Evolutionary conservation across 2,797 vertebrate species (phyloP), one percentile per base, ranked within the genome.

Genomic region (Gallirallus australis): DNA sequence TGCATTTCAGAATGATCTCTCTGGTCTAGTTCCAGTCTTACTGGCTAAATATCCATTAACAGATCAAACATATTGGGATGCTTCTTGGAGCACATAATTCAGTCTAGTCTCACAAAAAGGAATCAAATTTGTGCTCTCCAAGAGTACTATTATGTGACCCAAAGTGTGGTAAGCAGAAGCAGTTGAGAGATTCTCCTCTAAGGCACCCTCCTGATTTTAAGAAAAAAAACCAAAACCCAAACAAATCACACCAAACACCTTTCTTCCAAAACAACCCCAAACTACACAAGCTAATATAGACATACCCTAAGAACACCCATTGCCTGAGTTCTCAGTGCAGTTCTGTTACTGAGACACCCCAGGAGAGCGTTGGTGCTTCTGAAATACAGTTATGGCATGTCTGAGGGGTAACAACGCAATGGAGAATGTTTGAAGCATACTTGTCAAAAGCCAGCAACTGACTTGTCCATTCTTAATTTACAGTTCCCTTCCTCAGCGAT

Each of bases 1-100:
- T 0, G 7, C 54, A 20, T 82, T 88, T 93, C 47, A 56, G 61
- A 61, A 82, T 28, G 79, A 83, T 23, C 0, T 0, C 56, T 68
- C 42, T 65, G 48, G 45, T 75, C 69, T 71, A 75, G 21, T 45
- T 75, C 57, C 61, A 82, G 64, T 60, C 79, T 69, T 63, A 65
- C 0, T 40, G 18, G 59, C 57, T 76, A 77, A 91, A 73, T 23
- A 85, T 3, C 20, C 37, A 47, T 25, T 45, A 85, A 68, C n/a
- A 28, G 50, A 63, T 47, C 52, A 78, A 73, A 86, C 11, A n/a
- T 53, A 57, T 47, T 61, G 57, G 21, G 15, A 63, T 90, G 50
- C 27, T 88, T 88, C 65, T 81, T 65, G 59, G 42, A 85, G n/a
- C 15, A 73, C 30, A 31, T 30, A 37, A 78, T 45, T n/a, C 60